A percentile compares a stretch with the other conserved stretches of the same genome.
Conservation (phyloP, 1,140 invertebrate genomes). For the Drosophila navojoa region DNA sequence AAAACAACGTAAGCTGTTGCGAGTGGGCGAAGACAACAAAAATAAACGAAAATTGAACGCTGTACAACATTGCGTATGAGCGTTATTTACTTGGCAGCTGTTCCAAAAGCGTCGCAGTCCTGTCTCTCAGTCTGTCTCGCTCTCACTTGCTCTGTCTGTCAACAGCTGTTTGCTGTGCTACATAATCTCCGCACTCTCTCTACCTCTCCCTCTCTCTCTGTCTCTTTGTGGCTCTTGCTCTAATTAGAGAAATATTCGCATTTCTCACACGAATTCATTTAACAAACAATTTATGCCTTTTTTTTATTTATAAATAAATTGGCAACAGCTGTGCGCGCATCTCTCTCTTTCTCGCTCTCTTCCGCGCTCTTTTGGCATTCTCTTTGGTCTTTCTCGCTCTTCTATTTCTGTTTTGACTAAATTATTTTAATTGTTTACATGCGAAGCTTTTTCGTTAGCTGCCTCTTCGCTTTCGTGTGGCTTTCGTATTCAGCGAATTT, state of each 20-base stretch:
- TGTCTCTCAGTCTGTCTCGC: constrained; percentile 2
- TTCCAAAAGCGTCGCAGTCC: constrained; percentile 20
- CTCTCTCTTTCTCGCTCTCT: constrained; percentile 9
- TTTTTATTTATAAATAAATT: constrained; percentile 62
- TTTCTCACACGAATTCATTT: constrained; percentile 48
- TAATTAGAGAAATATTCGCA: constrained; percentile 43
- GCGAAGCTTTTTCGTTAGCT: constrained; percentile 53
- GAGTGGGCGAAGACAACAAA: constrained; percentile 49
- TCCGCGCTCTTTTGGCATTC: neutral
- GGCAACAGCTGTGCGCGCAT: constrained; percentile 16
- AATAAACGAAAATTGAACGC: neutral
- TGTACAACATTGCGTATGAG: constrained; percentile 70
- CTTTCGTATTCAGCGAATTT: constrained; percentile 54
- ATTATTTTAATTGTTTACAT: constrained; percentile 80
- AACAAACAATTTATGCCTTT: constrained; percentile 36
- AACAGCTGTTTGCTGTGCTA: constrained; percentile 75
- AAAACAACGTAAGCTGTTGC: constrained; percentile 13
- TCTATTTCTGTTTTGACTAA: constrained; percentile 47
- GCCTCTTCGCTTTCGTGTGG: constrained; percentile 33
- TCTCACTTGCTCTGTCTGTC: constrained; percentile 6
- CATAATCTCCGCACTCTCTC: constrained; percentile 42
- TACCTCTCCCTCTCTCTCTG: constrained; percentile 13
- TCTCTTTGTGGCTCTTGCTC: constrained; percentile 32
- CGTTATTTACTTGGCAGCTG: constrained; percentile 50
- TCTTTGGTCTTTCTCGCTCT: constrained; percentile 25